phyloP scores from a whole-genome alignment of 2,113 vertebrate genomes.

The Geococcyx californianus region DNA sequence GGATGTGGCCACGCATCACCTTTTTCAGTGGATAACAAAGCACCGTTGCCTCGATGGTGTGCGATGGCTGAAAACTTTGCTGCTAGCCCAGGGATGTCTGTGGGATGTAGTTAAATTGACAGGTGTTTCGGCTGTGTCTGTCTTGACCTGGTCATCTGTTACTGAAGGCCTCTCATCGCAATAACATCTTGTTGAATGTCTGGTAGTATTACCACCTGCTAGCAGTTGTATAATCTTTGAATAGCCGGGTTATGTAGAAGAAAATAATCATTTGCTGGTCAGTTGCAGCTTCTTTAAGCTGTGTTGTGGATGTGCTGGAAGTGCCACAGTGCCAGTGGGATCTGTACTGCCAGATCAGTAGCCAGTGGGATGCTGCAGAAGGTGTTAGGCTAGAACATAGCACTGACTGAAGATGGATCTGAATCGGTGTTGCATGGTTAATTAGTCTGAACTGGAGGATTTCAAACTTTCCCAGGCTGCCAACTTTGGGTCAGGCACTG shows the following conservation, averaged over 20 bases:
- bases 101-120: background rate
- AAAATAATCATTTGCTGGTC: background rate
- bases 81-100: background rate
- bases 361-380: background rate
- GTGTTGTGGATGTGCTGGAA: background rate
- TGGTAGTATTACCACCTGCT: background rate
- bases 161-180: conserved; percentile 6
- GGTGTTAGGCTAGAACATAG: background rate
- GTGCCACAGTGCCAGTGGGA: background rate
- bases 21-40: background rate
- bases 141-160: background rate
- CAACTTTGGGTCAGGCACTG: background rate
- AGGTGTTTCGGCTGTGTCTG: background rate
- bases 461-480: background rate
- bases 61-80: background rate
- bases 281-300: background rate
- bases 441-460: background rate
- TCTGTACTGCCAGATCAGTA: too few relatives aligned
- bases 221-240: conserved; percentile 10
- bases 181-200: background rate
- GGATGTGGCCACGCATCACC: background rate
- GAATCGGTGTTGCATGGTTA: background rate
- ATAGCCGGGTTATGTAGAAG: background rate
- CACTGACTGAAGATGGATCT: background rate
- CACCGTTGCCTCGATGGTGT: background rate